Percentiles rank a stretch among this genome's conserved stretches.
Conservation (phyloP, 2,797 vertebrate genomes). For the Salmo trutta region DNA sequence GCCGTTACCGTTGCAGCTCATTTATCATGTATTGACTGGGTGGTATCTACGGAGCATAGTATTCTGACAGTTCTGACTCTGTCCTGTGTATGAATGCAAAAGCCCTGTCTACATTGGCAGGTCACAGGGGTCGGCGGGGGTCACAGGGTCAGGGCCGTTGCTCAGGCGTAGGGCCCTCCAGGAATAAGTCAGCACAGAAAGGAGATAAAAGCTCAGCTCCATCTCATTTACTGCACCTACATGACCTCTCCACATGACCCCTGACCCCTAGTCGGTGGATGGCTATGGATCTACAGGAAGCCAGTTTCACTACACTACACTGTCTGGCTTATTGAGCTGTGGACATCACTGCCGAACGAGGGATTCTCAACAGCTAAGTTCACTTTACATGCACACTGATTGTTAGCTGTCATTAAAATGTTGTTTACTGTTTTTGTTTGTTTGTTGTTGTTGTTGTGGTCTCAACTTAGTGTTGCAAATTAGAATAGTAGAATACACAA, state of each 20-base stretch:
- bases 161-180: conserved; percentile 20
- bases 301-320: conserved; percentile 23
- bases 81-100: background rate
- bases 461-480: no score
- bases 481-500: no score
- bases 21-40: background rate
- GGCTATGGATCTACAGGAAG: conserved; percentile 39
- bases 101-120: conserved; percentile 11
- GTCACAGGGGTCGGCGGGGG: conserved; percentile 31
- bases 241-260: conserved; percentile 53
- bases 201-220: conserved; percentile 53
- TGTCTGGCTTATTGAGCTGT: conserved; percentile 51
- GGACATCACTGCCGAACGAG: conserved; percentile 19
- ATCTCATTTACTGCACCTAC: conserved; percentile 63
- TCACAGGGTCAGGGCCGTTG: conserved; percentile 48
- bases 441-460: no score
- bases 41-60: background rate
- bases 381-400: conserved; percentile 6
- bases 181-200: conserved; percentile 28
- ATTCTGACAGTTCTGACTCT: background rate
- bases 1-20: background rate
- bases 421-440: background rate
- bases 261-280: conserved; percentile 48
- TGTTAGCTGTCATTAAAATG: background rate
- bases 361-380: conserved; percentile 4